A percentile compares a stretch with the other conserved stretches of the same genome.
Conservation (phyloP, 2,797 vertebrate species). For the Anabacerthia variegaticeps region DNA sequence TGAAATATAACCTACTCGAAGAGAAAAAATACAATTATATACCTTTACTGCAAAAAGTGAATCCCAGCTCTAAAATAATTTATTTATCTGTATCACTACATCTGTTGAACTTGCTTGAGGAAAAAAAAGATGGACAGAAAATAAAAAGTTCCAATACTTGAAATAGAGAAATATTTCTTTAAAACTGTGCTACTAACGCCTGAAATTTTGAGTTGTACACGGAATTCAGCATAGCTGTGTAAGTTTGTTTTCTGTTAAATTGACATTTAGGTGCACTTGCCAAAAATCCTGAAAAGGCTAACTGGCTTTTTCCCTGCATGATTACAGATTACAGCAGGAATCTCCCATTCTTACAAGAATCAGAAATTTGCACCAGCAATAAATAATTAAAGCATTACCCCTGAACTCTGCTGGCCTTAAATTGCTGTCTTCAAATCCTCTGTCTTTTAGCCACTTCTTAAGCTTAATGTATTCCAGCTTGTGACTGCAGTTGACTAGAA, state of each 20-base stretch:
- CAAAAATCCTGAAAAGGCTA: neutral
- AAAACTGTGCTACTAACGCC: neutral
- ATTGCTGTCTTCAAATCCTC: constrained; percentile 80
- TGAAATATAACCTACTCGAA: neutral
- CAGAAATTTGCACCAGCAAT: neutral
- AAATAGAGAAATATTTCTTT: neutral
- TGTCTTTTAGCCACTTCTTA: constrained; percentile 86
- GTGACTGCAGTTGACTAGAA: constrained; percentile 81
- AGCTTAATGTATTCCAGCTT: constrained; percentile 83
- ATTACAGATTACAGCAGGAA: neutral
- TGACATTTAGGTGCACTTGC: neutral
- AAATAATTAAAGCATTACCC: constrained; percentile 74
- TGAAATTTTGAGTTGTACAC: neutral
- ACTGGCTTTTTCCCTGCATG: neutral
- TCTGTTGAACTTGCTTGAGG: neutral
- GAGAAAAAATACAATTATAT: neutral
- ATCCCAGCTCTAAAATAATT: neutral
- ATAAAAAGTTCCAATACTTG: neutral
- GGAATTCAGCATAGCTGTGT: neutral
- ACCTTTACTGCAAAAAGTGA: neutral
- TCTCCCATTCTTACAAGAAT: neutral
- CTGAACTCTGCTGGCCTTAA: constrained; percentile 83
- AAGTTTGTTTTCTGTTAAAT: neutral
- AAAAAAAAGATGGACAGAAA: neutral
- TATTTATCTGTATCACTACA: neutral